A percentile compares a stretch with the other conserved stretches of the same genome.
Evolutionary conservation across 2,797 vertebrate genomes (phyloP).

Genomic region (Poeciliopsis infans): DNA sequence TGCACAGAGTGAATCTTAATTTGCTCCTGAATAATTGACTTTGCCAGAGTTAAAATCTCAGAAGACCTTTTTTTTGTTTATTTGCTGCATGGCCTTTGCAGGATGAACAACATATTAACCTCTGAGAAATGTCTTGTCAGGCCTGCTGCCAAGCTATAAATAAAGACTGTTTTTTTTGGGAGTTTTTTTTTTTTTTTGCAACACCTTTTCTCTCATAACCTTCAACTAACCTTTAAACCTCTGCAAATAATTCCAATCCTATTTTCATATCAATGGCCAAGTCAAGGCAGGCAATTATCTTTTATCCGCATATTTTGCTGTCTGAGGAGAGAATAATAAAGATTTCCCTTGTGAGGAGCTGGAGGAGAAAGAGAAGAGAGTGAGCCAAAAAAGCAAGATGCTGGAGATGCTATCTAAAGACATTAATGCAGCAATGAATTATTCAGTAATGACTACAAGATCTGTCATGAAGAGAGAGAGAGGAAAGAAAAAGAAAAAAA

Average conservation of each 20-base stretch:
- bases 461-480: slow-evolving; percentile 79
- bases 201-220: slow-evolving; percentile 84
- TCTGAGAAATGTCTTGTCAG: slow-evolving; percentile 87
- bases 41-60: slow-evolving; percentile 87
- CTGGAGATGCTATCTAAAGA: slow-evolving; percentile 88
- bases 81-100: slow-evolving; percentile 82
- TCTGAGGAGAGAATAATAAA: slow-evolving; percentile 93
- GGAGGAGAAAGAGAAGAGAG: slow-evolving; percentile 63
- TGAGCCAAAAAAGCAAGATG: slow-evolving; percentile 64
- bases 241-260: slow-evolving; percentile 94
- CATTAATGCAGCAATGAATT: slow-evolving; percentile 93
- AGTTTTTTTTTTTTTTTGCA: slow-evolving; percentile 8
- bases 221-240: slow-evolving; percentile 98
- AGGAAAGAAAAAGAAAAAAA: slow-evolving; percentile 55
- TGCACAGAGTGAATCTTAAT: slow-evolving; percentile 78
- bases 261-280: slow-evolving; percentile 98
- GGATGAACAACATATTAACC: slow-evolving; percentile 87
- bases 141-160: slow-evolving; percentile 78
- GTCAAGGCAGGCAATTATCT: slow-evolving; percentile 97
- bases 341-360: slow-evolving; percentile 88
- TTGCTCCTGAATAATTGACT: slow-evolving; percentile 94
- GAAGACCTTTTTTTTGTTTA: slow-evolving; percentile 81
- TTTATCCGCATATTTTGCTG: slow-evolving; percentile 93
- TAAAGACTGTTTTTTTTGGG: slow-evolving; percentile 65
- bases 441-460: slow-evolving; percentile 95